These are phyloP conservation scores for Onychorhynchus coronatus DNA, from an alignment of 2,113 vertebrate species.

Conservation along the genomic window DNA sequence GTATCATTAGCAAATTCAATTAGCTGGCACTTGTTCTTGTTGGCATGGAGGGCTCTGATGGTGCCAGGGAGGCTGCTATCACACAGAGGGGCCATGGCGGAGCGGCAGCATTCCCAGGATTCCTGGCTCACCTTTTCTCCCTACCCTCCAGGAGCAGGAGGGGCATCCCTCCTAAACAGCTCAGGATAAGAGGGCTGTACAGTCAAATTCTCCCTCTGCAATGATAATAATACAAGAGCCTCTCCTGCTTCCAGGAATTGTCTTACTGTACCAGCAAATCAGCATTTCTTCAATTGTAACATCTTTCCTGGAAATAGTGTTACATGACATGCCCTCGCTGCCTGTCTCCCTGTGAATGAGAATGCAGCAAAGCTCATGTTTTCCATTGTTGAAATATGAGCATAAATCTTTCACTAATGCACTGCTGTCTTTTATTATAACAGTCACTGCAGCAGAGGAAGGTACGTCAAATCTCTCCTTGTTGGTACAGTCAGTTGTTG, in stretches of 20 bases:
- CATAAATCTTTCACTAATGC: slow-evolving; percentile 82
- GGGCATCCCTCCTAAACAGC: not conserved
- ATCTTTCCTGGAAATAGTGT: slow-evolving; percentile 75
- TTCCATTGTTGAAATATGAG: slow-evolving; percentile 69
- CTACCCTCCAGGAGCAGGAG: not conserved
- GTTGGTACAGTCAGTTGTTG: slow-evolving; percentile 61
- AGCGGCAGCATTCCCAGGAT: not conserved
- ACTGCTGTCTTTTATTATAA: slow-evolving; percentile 64
- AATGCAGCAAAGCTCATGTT: slow-evolving; percentile 68
- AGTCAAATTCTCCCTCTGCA: not conserved
- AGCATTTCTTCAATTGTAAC: slow-evolving; percentile 66
- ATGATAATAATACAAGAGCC: slow-evolving; percentile 25
- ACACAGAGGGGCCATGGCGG: not conserved
- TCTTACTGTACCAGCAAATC: slow-evolving; percentile 59
- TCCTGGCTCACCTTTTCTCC: slow-evolving; percentile 41
- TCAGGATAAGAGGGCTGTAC: not conserved
- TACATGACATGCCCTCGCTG: slow-evolving; percentile 65
- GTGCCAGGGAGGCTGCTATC: slow-evolving; percentile 55
- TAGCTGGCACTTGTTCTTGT: slow-evolving; percentile 67
- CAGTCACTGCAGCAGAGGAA: slow-evolving; percentile 54
- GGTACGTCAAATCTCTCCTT: slow-evolving; percentile 55
- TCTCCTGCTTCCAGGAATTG: slow-evolving; percentile 71
- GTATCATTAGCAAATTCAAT: slow-evolving; percentile 78
- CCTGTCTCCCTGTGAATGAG: slow-evolving; percentile 67
- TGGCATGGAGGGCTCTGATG: slow-evolving; percentile 61